Base-by-base conservation (phyloP, 2,797 vertebrate species). In the Nyctalus aviator region DNA sequence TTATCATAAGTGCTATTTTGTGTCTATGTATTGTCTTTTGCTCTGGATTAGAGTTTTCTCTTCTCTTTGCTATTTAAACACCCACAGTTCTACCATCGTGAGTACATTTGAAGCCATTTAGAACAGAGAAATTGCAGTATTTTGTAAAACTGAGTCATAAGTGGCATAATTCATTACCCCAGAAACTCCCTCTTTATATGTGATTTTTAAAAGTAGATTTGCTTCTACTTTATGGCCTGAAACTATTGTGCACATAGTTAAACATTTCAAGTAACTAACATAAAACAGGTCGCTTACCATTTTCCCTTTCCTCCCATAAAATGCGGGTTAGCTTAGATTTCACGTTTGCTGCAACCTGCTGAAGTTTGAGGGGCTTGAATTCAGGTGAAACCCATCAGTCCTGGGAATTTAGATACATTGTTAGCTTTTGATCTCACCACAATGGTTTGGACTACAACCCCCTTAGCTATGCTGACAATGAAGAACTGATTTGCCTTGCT, bases 351-450 rank as follows among this genome's bases (percentile, higher is more conserved):
- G 77, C 96, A 97, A 84, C 72, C 86, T 94, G 59, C 78, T 97
- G 75, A 97, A 98, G 88, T 97, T 90, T 83, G 94, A 97, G 96
- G 95, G 82, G 55, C 94, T 95, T 95, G 96, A 97, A 96, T 96
- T 96, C 86, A 69, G 82, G 89, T 88, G 95, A 90, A 97, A 94
- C 93, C 88, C 85, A 88, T 96, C 96, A 94, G 76, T 96, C 94
- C 84, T 55, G 66, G 94, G 91, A 97, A 97, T 53, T 93, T 95
- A 83, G 20, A 66, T 97, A 95, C 75, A 88, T 37, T 86, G 90
- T 96, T 97, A 95, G 73, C 96, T 96, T 98, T 98, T 98, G 98
- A 98, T 98, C 97, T 97, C 83, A 72, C 64, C 96, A 96, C 93
- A 97, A 91, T 96, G 92, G 96, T 96, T 98, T 97, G 97, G 95